Conservation (phyloP, 2,113 vertebrate species). For the Cichladusa arquata region DNA sequence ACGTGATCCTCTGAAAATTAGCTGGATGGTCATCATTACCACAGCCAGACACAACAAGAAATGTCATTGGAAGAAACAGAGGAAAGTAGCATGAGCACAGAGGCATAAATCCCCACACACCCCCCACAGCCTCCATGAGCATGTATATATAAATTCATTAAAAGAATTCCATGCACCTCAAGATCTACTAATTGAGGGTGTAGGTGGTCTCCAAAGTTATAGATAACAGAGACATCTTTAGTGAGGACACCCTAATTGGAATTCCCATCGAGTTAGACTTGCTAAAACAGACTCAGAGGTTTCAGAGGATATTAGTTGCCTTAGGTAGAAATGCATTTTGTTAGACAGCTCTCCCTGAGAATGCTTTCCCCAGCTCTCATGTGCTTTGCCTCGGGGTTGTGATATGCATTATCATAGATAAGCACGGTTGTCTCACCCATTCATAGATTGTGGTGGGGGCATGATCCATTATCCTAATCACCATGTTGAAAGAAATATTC, state of each 20-base stretch:
- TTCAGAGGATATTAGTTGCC: constrained; percentile 38
- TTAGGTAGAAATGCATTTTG: constrained; percentile 39
- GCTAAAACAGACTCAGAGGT: constrained; percentile 15
- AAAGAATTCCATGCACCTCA: neutral
- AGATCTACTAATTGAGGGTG: neutral
- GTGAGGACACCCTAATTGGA: constrained; percentile 14
- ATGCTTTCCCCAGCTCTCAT: neutral
- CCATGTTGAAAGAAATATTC: constrained; percentile 8
- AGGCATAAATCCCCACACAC: neutral
- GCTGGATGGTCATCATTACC: constrained; percentile 15
- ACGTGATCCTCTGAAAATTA: constrained; percentile 40
- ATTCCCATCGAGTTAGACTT: neutral
- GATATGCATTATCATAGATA: constrained; percentile 11
- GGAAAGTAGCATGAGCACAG: neutral
- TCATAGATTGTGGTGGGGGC: neutral
- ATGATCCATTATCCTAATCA: constrained; percentile 18
- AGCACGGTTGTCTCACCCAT: constrained; percentile 15
- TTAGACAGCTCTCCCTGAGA: constrained; percentile 27
- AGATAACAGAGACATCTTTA: neutral
- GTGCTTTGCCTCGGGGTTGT: constrained; percentile 15
- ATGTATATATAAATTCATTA: neutral
- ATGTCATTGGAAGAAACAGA: neutral
- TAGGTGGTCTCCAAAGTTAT: neutral
- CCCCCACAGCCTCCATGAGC: neutral
- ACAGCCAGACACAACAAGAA: neutral